These are phyloP conservation scores for Mactra quadrangularis DNA, from an alignment of 1,140 invertebrate species.

Conservation along the genomic window DNA sequence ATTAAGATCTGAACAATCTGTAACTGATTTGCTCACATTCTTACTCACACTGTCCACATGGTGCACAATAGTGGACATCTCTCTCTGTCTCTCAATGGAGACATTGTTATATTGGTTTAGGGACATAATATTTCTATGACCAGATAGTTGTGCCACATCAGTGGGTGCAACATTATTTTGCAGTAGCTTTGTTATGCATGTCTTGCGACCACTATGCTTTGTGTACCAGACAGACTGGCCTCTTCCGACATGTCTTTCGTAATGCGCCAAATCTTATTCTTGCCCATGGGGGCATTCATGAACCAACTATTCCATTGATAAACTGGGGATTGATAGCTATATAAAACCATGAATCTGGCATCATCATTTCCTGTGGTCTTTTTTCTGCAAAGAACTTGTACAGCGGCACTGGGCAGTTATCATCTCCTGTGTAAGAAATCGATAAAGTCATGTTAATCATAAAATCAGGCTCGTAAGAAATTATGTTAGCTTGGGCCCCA, in stretches of 20 bases:
- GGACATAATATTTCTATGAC: not conserved
- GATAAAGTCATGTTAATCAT: not conserved
- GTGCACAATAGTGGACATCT: not conserved
- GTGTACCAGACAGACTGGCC: conserved; percentile 1
- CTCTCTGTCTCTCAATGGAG: not conserved
- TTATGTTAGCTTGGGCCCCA: not conserved
- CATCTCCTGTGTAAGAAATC: not conserved
- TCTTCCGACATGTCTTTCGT: conserved; percentile 8
- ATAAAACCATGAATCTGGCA: not conserved
- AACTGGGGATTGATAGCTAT: conserved; percentile 1
- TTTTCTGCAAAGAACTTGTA: not conserved
- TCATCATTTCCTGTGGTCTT: not conserved
- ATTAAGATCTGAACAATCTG: no score
- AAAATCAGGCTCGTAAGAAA: not conserved
- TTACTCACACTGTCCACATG: not conserved
- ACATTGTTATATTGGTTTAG: conserved; percentile 1
- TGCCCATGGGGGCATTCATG: not conserved
- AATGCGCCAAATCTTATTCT: conserved; percentile 9
- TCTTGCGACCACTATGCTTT: conserved; percentile 20
- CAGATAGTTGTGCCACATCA: not conserved
- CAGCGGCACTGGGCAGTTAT: not conserved
- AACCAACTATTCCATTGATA: not conserved
- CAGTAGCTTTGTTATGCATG: not conserved
- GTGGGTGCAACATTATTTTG: not conserved
- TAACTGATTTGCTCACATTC: no score